Conservation (phyloP, 2,113 vertebrate species). For the Plecotus auritus region DNA sequence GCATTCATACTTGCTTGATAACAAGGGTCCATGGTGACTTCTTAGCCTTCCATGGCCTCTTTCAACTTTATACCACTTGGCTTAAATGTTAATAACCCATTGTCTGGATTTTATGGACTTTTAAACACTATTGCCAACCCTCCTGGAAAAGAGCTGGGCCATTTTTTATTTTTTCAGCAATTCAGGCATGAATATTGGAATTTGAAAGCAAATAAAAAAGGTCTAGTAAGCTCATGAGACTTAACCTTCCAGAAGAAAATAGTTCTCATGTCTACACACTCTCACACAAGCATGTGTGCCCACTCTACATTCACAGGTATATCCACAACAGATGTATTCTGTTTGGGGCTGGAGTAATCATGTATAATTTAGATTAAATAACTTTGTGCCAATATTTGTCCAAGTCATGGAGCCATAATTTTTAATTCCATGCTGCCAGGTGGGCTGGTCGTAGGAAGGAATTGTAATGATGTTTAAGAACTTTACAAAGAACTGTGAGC, state of each 20-base stretch:
- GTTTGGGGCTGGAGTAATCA: not conserved
- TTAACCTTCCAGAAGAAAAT: not conserved
- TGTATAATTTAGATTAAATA: slow-evolving; percentile 1
- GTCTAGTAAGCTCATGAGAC: not conserved
- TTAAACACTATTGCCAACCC: slow-evolving; percentile 19
- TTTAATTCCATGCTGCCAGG: not conserved
- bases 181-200: slow-evolving; percentile 38
- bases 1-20: not conserved
- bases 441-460: not conserved
- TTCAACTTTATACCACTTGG: slow-evolving; percentile 49
- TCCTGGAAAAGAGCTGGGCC: slow-evolving; percentile 20
- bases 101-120: slow-evolving; percentile 56
- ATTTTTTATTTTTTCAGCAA: slow-evolving; percentile 26
- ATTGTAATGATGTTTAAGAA: not conserved
- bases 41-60: not conserved
- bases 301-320: not conserved
- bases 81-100: slow-evolving; percentile 44
- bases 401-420: not conserved
- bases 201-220: slow-evolving; percentile 46
- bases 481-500: not conserved
- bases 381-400: not conserved
- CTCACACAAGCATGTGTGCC: not conserved
- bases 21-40: not conserved
- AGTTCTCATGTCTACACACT: not conserved
- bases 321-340: not conserved